Conservation (phyloP, 2,113 vertebrate genomes). For the Prietella phreatophila region DNA sequence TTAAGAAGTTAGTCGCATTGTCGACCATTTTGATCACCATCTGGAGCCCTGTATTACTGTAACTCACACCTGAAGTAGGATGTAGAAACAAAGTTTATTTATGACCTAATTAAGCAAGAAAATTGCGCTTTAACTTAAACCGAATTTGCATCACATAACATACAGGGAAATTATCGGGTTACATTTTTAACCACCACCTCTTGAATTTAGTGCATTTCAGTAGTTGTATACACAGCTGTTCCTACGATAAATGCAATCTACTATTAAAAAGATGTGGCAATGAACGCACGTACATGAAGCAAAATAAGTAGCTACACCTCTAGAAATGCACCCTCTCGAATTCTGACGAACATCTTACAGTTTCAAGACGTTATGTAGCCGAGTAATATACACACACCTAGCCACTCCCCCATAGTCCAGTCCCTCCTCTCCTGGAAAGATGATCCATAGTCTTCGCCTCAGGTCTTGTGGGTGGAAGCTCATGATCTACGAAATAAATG, state of each 20-base stretch:
- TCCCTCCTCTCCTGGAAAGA: slow-evolving; percentile 96
- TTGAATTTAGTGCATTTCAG: neutral
- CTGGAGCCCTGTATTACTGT: too few relatives aligned
- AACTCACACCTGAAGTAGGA: neutral
- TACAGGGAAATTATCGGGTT: neutral
- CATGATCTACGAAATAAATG: slow-evolving; percentile 79
- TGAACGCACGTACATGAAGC: neutral
- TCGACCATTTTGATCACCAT: too few relatives aligned
- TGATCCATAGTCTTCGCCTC: slow-evolving; percentile 91
- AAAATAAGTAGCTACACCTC: neutral
- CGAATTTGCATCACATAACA: neutral
- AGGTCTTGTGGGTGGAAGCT: slow-evolving; percentile 95
- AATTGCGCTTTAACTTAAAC: neutral
- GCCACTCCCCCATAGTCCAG: slow-evolving; percentile 98
- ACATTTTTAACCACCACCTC: neutral
- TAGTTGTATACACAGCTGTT: neutral
- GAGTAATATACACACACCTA: slow-evolving; percentile 69
- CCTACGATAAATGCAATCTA: neutral
- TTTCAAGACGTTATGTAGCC: neutral
- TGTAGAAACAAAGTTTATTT: neutral
- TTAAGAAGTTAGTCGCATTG: too few relatives aligned
- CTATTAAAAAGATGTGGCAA: neutral
- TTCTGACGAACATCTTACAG: neutral
- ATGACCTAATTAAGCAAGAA: neutral
- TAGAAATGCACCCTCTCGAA: too few relatives aligned